Evolutionary conservation across 2,113 vertebrate species (phyloP), one percentile per base, ranked within the genome.

Genomic region (Pluvialis apricaria): DNA sequence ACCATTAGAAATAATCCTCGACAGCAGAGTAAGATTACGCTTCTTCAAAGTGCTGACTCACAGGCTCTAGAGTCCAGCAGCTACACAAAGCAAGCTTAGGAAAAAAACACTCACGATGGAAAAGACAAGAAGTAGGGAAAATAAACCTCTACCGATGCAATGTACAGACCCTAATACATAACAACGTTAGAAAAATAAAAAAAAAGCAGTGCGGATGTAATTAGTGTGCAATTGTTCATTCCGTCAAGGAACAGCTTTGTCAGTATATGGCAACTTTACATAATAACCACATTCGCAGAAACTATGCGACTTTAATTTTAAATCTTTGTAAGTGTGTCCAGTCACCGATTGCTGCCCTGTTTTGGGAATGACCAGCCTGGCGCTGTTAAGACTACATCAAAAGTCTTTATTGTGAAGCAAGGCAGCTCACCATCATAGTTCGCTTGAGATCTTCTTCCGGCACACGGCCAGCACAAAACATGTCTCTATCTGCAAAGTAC

Each of bases 381-480:
- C 19, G n/a, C 4, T 9, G 29, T 3, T 24, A 47, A 24, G 20
- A 26, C 7, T 15, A 7, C 44, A 20, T 0, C 15, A 11, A 2
- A 31, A n/a, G 8, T 11, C 15, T 47, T 17, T 31, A 3, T 16
- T 8, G 5, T 11, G 2, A 15, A 62, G 3, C 4, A 28, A 36
- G 5, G 34, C 3, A 18, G 51, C 79, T 95, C 98, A 99, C 99
- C 99, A 99, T 99, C 99, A 99, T 99, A 6, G 99, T 99, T 94
- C 99, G 99, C 96, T 98, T 99, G 80, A 99, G 98, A 89, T 99
- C 99, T 91, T 99, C 99, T 89, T 99, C 99, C 0, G 99, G 99
- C 40, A 99, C 99, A 1, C 99, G 98, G 71, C 99, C 99, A 0
- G 99, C 99, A 86, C 99, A 99, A 97, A 99, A 99, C 98, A 99